Conservation (phyloP, 2,888 invertebrate species). For the Xestia ashworthii region DNA sequence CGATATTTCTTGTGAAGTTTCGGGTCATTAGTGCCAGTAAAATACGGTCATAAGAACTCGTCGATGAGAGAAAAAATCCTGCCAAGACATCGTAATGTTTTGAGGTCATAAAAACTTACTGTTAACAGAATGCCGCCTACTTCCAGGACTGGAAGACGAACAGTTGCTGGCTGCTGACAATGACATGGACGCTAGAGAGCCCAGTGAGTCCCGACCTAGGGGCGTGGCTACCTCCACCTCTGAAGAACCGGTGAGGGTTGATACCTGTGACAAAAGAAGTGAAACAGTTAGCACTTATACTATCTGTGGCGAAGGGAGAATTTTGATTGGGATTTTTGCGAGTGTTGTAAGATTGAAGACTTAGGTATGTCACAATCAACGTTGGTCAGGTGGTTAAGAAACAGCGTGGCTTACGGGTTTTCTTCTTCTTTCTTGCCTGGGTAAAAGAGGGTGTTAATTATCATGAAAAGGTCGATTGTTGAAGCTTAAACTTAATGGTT, state of each 20-base stretch:
- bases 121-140: constrained; percentile 95
- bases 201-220: constrained; percentile 91
- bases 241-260: constrained; percentile 96
- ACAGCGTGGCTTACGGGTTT: background rate
- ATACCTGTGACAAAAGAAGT: constrained; percentile 88
- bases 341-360: background rate
- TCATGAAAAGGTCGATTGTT: background rate
- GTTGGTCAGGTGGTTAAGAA: background rate
- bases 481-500: background rate
- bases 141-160: constrained; percentile 94
- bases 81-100: background rate
- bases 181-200: constrained; percentile 94
- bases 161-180: constrained; percentile 95
- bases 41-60: too few species aligned
- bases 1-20: background rate
- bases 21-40: background rate
- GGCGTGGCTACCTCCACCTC: constrained; percentile 91
- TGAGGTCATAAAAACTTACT: constrained; percentile 87
- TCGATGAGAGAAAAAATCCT: too few species aligned
- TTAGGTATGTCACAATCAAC: background rate
- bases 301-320: background rate
- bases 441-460: too few species aligned
- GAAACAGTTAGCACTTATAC: background rate
- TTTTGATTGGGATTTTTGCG: background rate
- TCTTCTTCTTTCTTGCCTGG: too few species aligned